Percentiles rank a stretch among this genome's conserved stretches.
Conservation (phyloP, 2,888 invertebrate genomes). For the Erannis defoliaria region DNA sequence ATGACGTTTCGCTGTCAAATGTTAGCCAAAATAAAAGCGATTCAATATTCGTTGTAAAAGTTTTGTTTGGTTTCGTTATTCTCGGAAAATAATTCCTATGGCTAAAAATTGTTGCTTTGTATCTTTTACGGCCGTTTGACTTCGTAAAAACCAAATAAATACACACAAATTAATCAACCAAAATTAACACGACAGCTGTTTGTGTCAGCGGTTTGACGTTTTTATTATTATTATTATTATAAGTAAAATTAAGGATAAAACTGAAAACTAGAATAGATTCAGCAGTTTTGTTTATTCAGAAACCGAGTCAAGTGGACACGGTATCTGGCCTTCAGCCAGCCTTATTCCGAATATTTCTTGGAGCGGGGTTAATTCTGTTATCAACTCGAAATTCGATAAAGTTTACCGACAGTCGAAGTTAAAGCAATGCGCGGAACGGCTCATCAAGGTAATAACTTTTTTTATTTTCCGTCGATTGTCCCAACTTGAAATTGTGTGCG, state of each 20-base stretch:
- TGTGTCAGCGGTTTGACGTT: too few relatives aligned
- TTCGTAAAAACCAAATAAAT: too few relatives aligned
- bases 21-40: too few relatives aligned
- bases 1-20: too few relatives aligned
- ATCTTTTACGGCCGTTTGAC: too few relatives aligned
- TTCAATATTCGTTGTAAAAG: too few relatives aligned
- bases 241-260: slow-evolving; percentile 34
- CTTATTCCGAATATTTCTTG: slow-evolving; percentile 37
- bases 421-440: slow-evolving; percentile 37
- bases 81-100: too few relatives aligned
- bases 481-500: slow-evolving; percentile 43
- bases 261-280: slow-evolving; percentile 39
- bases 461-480: slow-evolving; percentile 44
- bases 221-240: too few relatives aligned
- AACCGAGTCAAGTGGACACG: slow-evolving; percentile 33
- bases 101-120: too few relatives aligned
- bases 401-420: slow-evolving; percentile 39
- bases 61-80: too few relatives aligned
- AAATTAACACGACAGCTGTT: too few relatives aligned
- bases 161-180: too few relatives aligned
- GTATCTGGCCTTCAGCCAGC: slow-evolving; percentile 51
- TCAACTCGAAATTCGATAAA: slow-evolving; percentile 47
- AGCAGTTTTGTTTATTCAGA: slow-evolving; percentile 41
- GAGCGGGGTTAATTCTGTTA: slow-evolving; percentile 41
- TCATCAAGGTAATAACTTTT: slow-evolving; percentile 43